These are phyloP conservation scores for Pelodiscus sinensis DNA, from an alignment of 2,113 vertebrate genomes.

Conservation along the genomic window DNA sequence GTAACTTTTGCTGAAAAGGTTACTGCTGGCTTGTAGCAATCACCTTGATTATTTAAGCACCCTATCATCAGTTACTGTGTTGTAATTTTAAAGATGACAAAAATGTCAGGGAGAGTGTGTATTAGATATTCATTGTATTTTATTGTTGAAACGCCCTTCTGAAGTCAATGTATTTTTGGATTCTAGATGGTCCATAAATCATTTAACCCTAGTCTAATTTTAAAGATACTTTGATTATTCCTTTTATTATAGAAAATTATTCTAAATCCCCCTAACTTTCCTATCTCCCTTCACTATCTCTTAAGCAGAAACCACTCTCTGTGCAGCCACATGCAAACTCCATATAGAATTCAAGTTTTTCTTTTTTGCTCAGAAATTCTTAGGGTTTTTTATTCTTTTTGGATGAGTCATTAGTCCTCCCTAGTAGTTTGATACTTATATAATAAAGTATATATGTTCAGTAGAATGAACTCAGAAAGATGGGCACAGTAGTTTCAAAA, in stretches of 20 bases:
- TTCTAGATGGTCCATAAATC: background rate
- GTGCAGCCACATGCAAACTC: background rate
- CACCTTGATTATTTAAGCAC: background rate
- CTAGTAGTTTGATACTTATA: background rate
- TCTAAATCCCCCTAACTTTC: too few species aligned
- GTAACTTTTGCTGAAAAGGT: background rate
- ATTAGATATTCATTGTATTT: background rate
- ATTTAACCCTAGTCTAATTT: conserved; percentile 5
- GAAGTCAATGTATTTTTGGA: background rate
- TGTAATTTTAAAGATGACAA: background rate
- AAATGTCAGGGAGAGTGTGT: background rate
- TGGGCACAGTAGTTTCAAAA: background rate
- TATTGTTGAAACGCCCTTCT: background rate
- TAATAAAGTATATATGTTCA: background rate
- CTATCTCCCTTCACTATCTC: background rate
- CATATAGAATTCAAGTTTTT: background rate
- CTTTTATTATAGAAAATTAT: background rate
- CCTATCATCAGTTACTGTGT: background rate
- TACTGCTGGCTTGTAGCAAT: background rate
- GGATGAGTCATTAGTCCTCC: background rate
- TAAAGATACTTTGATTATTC: background rate
- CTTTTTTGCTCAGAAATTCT: background rate
- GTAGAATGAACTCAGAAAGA: background rate
- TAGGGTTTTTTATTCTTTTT: background rate
- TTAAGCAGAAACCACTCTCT: background rate